Evolutionary conservation across 1,140 invertebrate genomes (phyloP).

Genomic region (Ooceraea biroi): DNA sequence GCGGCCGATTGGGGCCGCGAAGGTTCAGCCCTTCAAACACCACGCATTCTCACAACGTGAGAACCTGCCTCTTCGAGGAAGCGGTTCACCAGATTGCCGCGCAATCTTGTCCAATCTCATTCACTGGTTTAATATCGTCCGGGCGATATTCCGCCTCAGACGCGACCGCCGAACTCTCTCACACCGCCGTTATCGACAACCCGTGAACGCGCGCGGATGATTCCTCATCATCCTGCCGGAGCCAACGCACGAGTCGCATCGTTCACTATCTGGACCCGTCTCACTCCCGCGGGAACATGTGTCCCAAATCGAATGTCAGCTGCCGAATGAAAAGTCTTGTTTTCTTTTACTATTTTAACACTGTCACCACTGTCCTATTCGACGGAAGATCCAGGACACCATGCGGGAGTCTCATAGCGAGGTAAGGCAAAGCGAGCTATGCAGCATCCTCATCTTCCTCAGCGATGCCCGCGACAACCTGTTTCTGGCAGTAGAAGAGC

Average conservation of each 20-base stretch:
- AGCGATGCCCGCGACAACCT: conserved; percentile 19
- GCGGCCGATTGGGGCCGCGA: conserved; percentile 41
- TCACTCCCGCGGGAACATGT: conserved; percentile 41
- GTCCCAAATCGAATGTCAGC: not conserved
- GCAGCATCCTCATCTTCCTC: not conserved
- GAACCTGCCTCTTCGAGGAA: not conserved
- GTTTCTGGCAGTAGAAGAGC: conserved; percentile 7
- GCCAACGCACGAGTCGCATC: conserved; percentile 16
- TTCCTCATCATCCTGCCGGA: conserved; percentile 31
- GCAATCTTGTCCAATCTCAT: conserved; percentile 4
- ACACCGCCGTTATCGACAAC: conserved; percentile 40
- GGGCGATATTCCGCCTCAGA: not conserved
- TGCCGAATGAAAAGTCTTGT: not conserved
- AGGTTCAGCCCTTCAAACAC: conserved; percentile 6
- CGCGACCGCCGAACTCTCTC: conserved; percentile 30
- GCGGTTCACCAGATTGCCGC: conserved; percentile 8
- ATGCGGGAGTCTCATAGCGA: not conserved
- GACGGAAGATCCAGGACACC: not conserved
- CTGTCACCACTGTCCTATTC: not conserved
- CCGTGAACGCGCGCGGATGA: conserved; percentile 28
- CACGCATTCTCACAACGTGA: conserved; percentile 9
- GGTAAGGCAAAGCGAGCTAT: not conserved
- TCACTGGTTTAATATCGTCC: conserved; percentile 30
- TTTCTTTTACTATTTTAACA: not conserved
- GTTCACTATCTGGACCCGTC: not conserved